Conservation (phyloP, 2,888 invertebrate species). For the Agonum fuliginosum region DNA sequence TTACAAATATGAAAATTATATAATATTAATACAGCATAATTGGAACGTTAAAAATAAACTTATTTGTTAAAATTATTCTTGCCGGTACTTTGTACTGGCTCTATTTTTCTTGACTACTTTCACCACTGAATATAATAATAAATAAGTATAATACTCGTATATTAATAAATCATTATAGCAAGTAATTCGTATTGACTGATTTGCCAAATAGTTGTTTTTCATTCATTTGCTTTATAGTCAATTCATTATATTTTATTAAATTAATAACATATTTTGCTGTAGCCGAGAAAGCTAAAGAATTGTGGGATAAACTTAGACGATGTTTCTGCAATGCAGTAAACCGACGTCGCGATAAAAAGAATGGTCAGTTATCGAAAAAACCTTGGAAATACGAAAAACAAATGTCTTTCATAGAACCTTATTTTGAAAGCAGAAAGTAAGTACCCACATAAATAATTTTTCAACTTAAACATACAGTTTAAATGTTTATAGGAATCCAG, state of each 20-base stretch:
- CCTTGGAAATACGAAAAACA: constrained; percentile 56
- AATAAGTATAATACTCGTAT: no score
- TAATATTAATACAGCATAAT: no score
- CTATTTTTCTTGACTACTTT: no score
- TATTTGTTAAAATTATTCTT: no score
- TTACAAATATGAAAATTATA: no score
- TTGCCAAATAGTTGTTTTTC: no score
- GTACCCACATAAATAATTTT: not conserved
- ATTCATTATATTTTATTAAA: not conserved
- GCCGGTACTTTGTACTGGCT: no score
- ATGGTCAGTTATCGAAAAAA: constrained; percentile 26
- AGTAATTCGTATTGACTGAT: no score
- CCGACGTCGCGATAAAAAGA: constrained; percentile 33
- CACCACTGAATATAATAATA: no score
- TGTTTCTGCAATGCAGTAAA: constrained; percentile 30
- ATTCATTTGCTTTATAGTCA: not conserved
- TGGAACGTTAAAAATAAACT: no score
- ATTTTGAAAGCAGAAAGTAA: constrained; percentile 40
- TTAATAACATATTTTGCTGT: not conserved
- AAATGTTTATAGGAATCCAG: not conserved
- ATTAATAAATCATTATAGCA: no score
- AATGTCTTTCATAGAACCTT: constrained; percentile 53
- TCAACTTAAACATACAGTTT: not conserved
- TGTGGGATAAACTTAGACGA: constrained; percentile 46
- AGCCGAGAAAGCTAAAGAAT: constrained; percentile 45